A percentile compares a stretch with the other conserved stretches of the same genome.
These are phyloP conservation scores for Hydrolagus affinis DNA, from an alignment of 2,113 vertebrate species.

Conservation along the genomic window DNA sequence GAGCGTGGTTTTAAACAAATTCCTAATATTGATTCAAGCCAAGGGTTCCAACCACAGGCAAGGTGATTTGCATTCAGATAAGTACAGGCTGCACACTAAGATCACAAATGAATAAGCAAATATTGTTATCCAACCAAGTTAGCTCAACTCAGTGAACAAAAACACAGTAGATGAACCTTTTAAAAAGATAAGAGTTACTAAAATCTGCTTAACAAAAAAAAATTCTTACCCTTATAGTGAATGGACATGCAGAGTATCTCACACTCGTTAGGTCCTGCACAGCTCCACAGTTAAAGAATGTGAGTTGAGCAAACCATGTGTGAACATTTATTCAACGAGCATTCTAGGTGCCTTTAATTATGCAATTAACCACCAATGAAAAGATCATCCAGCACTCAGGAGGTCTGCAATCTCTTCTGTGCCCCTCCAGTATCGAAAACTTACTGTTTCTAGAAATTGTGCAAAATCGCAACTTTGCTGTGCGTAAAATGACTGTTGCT, in stretches of 20 bases:
- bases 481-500: too few species aligned
- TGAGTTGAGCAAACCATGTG: too few species aligned
- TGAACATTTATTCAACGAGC: too few species aligned
- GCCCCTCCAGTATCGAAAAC: too few species aligned
- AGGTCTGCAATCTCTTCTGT: too few species aligned
- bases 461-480: too few species aligned
- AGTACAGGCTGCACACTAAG: background rate
- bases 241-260: background rate
- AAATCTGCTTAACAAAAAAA: background rate
- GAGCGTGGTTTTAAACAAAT: background rate
- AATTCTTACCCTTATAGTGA: slow-evolving; percentile 12
- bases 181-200: background rate
- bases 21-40: slow-evolving; percentile 11
- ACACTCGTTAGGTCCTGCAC: background rate
- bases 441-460: too few species aligned
- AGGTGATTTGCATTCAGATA: background rate
- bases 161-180: background rate
- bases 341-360: too few species aligned
- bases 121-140: background rate
- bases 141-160: slow-evolving; percentile 19
- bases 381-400: too few species aligned
- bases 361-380: too few species aligned
- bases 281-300: background rate
- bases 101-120: slow-evolving; percentile 6
- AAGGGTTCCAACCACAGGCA: background rate